phyloP scores from a whole-genome alignment of 2,113 vertebrate species.

The Gorsachius goisagi region DNA sequence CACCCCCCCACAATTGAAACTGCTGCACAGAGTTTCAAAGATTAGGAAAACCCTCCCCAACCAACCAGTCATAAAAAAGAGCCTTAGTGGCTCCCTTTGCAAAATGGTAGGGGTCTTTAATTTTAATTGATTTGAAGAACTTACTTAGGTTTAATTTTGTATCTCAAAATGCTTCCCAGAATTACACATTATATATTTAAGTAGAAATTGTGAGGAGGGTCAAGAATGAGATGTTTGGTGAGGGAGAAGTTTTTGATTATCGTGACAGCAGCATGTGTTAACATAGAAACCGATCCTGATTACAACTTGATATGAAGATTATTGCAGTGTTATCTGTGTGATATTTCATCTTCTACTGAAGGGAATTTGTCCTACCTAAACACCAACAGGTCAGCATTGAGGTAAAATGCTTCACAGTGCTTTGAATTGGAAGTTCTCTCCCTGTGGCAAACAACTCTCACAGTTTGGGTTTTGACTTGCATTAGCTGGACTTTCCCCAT shows the following conservation, averaged over 20 bases:
- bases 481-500: not conserved
- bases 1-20: not conserved
- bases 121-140: not conserved
- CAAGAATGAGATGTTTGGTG: not conserved
- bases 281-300: not conserved
- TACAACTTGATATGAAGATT: not conserved
- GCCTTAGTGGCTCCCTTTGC: not conserved
- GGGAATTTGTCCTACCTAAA: not conserved
- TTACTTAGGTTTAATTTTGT: not conserved
- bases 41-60: not conserved
- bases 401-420: not conserved
- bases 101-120: not conserved
- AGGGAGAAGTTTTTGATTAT: not conserved
- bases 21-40: not conserved
- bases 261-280: not conserved
- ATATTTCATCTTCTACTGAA: not conserved
- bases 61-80: not conserved
- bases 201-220: not conserved
- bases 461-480: not conserved
- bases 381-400: not conserved
- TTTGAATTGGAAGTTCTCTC: not conserved
- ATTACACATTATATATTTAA: not conserved
- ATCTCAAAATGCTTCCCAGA: not conserved
- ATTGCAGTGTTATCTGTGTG: not conserved
- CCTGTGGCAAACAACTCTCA: not conserved